These are phyloP conservation scores for Arctia plantaginis DNA, from an alignment of 2,888 invertebrate species.

Conservation along the genomic window DNA sequence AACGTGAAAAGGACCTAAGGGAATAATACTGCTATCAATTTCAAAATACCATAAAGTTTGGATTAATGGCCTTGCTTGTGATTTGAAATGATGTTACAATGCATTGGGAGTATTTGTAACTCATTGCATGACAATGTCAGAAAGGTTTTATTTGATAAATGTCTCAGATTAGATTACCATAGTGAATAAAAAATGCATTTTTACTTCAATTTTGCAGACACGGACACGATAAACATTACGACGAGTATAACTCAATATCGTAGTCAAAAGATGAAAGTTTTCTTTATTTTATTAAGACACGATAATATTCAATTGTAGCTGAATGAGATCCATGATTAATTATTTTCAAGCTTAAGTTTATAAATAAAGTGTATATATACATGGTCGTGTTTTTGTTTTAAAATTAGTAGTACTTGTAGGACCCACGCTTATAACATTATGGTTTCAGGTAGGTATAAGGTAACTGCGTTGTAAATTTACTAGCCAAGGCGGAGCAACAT, in stretches of 20 bases:
- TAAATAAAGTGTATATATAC: too few relatives aligned
- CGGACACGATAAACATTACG: background rate
- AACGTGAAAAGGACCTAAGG: conserved; percentile 18
- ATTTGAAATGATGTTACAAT: background rate
- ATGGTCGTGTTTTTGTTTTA: background rate
- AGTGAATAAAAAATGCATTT: background rate
- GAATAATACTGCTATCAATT: conserved; percentile 33
- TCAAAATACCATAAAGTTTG: conserved; percentile 25
- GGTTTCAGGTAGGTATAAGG: background rate
- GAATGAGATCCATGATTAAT: background rate
- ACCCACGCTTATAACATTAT: background rate
- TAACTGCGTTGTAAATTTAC: background rate
- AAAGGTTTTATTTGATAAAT: background rate
- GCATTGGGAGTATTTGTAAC: background rate
- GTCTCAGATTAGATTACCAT: background rate
- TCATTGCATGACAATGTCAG: background rate
- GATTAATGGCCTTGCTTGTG: conserved; percentile 27
- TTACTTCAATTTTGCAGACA: background rate
- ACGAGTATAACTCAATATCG: background rate
- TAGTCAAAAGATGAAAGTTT: background rate
- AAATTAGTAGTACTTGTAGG: background rate
- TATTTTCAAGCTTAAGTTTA: background rate
- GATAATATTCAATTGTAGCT: background rate
- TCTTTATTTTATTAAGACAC: background rate
- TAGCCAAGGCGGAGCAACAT: conserved; percentile 16